Percentiles rank a stretch among this genome's conserved stretches.
Conservation (phyloP, 2,797 vertebrate genomes). For the Odontamblyopus lacepedii region DNA sequence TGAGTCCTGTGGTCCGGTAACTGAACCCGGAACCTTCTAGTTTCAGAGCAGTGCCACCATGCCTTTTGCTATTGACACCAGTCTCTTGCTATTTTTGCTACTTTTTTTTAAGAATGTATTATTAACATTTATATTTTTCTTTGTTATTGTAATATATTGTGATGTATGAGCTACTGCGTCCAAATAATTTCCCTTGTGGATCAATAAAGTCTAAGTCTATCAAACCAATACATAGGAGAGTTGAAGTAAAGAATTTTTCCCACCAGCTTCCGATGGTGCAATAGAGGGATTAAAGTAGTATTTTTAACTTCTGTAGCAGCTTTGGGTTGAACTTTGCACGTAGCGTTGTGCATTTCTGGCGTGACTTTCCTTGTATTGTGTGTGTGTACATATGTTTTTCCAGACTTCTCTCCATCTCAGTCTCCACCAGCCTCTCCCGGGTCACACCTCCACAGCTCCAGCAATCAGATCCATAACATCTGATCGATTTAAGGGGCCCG, state of each 20-base stretch:
- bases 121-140: no score
- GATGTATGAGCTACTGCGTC: no score
- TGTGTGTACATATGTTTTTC: background rate
- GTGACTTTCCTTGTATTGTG: background rate
- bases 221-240: background rate
- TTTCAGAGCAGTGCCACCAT: no score
- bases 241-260: background rate
- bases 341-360: background rate
- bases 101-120: no score
- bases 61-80: no score
- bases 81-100: background rate
- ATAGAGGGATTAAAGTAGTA: background rate
- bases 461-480: constrained; percentile 72
- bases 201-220: background rate
- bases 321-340: background rate
- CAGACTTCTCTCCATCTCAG: constrained; percentile 9
- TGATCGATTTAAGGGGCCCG: constrained; percentile 71
- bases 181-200: no score
- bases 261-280: background rate
- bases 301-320: background rate
- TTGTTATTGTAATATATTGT: no score
- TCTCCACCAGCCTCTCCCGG: constrained; percentile 19
- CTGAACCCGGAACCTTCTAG: background rate
- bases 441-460: constrained; percentile 56
- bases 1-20: background rate